Percentiles rank a stretch among this genome's conserved stretches.
Conservation (phyloP, 2,113 vertebrate genomes). For the Tamias sibiricus region DNA sequence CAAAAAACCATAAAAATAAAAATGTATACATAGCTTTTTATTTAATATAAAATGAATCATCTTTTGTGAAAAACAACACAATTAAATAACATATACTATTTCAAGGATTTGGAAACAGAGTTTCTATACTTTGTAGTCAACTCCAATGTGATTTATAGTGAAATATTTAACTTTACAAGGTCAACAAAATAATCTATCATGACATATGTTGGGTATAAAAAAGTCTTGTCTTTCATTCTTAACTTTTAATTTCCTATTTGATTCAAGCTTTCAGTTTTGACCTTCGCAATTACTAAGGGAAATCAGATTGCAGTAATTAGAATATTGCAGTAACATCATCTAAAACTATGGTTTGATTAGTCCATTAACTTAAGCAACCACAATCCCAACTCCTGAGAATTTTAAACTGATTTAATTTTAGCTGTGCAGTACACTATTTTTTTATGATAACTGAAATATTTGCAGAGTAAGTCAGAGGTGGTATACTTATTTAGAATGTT, state of each 20-base stretch:
- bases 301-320: conserved; percentile 77
- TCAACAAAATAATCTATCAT: conserved; percentile 61
- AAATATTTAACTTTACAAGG: conserved; percentile 64
- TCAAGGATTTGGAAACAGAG: background rate
- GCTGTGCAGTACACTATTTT: conserved; percentile 6
- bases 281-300: conserved; percentile 73
- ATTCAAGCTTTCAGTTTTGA: conserved; percentile 71
- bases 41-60: background rate
- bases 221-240: conserved; percentile 63
- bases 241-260: conserved; percentile 74
- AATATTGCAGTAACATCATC: conserved; percentile 55
- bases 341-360: conserved; percentile 60
- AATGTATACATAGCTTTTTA: background rate
- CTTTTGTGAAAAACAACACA: conserved; percentile 40
- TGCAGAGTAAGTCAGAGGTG: background rate
- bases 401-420: conserved; percentile 69
- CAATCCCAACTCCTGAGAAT: conserved; percentile 70
- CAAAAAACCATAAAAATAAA: conserved; percentile 4
- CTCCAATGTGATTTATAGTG: background rate
- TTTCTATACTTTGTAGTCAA: background rate
- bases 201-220: conserved; percentile 49
- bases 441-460: conserved; percentile 15
- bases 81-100: conserved; percentile 40
- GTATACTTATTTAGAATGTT: conserved; percentile 29
- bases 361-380: conserved; percentile 54